Evolutionary conservation across 2,888 invertebrate species (phyloP).

Genomic region (Eristalis arbustorum): DNA sequence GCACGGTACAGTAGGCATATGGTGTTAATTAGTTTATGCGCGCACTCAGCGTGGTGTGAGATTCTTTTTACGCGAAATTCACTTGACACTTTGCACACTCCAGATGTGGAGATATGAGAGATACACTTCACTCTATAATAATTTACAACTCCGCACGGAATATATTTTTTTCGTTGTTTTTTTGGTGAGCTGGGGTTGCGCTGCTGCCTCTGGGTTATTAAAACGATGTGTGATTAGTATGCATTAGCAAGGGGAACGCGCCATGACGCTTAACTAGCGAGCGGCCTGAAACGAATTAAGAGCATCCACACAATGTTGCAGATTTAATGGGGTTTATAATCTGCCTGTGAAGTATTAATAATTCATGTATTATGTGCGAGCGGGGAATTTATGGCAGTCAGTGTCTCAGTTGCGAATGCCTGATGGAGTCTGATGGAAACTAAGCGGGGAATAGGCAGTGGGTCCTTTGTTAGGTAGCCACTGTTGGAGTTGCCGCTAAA

Average conservation of each 20-base stretch:
- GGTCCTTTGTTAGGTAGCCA: not conserved
- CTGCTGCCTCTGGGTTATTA: slow-evolving; percentile 36
- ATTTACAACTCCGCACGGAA: not conserved
- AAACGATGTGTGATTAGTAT: slow-evolving; percentile 45
- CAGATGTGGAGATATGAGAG: not conserved
- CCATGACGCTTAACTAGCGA: slow-evolving; percentile 18
- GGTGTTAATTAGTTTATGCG: slow-evolving; percentile 60
- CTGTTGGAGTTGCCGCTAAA: not conserved
- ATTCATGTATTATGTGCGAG: slow-evolving; percentile 33
- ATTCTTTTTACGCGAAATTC: slow-evolving; percentile 46
- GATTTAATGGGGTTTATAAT: slow-evolving; percentile 46
- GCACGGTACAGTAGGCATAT: slow-evolving; percentile 25
- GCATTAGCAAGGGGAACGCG: slow-evolving; percentile 37
- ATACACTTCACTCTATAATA: not conserved
- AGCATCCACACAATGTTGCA: slow-evolving; percentile 45
- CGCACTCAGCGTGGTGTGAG: slow-evolving; percentile 26
- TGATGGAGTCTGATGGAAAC: not conserved
- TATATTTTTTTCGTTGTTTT: no score
- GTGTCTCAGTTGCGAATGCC: not conserved
- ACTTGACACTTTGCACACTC: slow-evolving; percentile 49
- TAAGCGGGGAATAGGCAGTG: not conserved
- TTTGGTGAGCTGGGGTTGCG: not conserved
- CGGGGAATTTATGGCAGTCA: slow-evolving; percentile 23
- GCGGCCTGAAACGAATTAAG: slow-evolving; percentile 40
- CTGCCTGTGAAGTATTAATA: slow-evolving; percentile 23